These are phyloP conservation scores for Corythornis cristatus DNA, from an alignment of 2,113 vertebrate species.

Conservation along the genomic window DNA sequence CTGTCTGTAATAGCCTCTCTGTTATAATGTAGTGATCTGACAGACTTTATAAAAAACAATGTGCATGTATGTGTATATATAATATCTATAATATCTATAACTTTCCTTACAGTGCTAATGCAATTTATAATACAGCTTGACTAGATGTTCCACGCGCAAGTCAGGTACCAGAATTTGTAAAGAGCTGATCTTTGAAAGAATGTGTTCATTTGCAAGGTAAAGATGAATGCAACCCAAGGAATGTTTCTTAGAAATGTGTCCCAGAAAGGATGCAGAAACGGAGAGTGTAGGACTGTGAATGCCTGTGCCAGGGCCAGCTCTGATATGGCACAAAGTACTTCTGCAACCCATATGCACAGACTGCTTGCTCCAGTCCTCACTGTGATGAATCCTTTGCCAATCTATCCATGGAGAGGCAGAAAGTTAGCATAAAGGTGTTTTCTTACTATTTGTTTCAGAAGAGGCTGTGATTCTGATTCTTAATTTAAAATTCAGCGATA, in stretches of 20 bases:
- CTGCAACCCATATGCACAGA: background rate
- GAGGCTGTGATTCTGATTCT: background rate
- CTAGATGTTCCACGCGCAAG: background rate
- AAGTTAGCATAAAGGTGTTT: background rate
- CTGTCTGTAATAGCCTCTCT: conserved; percentile 32
- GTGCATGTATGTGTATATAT: background rate
- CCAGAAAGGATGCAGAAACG: background rate
- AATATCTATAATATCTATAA: background rate
- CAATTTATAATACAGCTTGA: background rate
- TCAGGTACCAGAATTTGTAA: background rate
- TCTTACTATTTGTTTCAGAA: background rate
- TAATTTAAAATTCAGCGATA: background rate
- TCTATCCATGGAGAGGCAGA: background rate
- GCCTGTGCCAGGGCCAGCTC: background rate
- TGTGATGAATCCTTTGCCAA: background rate
- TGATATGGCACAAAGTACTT: background rate
- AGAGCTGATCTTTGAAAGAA: background rate
- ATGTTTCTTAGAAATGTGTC: background rate
- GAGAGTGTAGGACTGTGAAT: background rate
- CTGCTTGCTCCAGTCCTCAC: background rate
- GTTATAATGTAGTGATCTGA: conserved; percentile 26
- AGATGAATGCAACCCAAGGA: background rate
- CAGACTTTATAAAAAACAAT: background rate
- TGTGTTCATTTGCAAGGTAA: background rate
- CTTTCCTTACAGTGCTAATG: background rate